These are phyloP conservation scores for Metallyticus violacea DNA, from an alignment of 2,888 invertebrate genomes.

Conservation along the genomic window DNA sequence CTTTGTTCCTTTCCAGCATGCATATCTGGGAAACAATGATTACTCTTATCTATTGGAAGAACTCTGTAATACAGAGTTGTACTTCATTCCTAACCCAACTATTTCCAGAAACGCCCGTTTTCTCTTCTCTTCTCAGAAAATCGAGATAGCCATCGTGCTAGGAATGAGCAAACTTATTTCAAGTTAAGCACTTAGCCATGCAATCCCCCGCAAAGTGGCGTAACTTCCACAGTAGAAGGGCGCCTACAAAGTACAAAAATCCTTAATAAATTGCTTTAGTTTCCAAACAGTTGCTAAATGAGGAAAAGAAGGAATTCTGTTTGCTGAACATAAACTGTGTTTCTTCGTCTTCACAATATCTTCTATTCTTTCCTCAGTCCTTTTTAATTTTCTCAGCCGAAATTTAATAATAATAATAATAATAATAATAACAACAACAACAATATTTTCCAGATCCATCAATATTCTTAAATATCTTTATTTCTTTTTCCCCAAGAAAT, in stretches of 20 bases:
- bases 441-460: no score
- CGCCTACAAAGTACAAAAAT: neutral
- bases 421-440: no score
- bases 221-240: neutral
- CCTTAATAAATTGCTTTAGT: neutral
- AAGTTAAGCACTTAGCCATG: neutral
- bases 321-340: no score
- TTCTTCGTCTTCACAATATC: no score
- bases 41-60: neutral
- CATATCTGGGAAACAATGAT: neutral
- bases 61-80: neutral
- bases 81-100: neutral
- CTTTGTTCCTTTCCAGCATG: no score
- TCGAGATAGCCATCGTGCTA: neutral
- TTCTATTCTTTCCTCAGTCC: no score
- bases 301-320: neutral
- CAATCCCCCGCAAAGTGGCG: neutral
- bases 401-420: no score
- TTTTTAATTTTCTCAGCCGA: no score
- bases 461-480: no score
- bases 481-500: no score
- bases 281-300: neutral
- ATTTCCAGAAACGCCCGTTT: neutral
- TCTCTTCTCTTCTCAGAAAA: neutral
- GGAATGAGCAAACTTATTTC: neutral